Conservation (phyloP, 2,797 vertebrate species). For the Oceanodroma leucorhoa region DNA sequence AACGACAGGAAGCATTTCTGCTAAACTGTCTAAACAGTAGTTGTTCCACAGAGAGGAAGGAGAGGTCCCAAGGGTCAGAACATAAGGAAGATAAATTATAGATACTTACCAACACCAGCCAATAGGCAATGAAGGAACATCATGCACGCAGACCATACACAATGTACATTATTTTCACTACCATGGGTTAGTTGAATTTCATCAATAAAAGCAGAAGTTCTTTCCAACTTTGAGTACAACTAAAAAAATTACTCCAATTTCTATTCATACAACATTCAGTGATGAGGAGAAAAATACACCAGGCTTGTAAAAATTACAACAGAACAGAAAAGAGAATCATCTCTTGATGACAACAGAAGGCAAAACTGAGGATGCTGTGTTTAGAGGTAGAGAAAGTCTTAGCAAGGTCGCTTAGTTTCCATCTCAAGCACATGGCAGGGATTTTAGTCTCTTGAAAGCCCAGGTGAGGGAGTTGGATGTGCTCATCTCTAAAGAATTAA, state of each 20-base stretch:
- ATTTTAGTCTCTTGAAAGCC: neutral
- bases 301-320: neutral
- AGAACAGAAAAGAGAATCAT: neutral
- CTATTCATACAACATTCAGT: neutral
- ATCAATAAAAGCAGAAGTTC: neutral
- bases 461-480: neutral
- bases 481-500: neutral
- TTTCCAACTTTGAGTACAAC: neutral
- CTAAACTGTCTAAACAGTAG: constrained; percentile 1
- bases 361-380: neutral
- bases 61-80: neutral
- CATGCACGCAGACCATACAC: neutral
- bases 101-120: neutral
- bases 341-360: neutral
- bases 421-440: neutral
- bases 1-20: neutral
- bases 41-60: neutral
- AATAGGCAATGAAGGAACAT: neutral
- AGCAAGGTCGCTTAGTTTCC: neutral
- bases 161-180: neutral
- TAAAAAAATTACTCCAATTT: neutral
- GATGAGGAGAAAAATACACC: neutral
- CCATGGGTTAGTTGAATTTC: neutral
- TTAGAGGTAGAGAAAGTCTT: neutral
- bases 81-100: neutral